Base-by-base conservation (phyloP, 2,113 vertebrate genomes). In the Gambusia holbrooki region DNA sequence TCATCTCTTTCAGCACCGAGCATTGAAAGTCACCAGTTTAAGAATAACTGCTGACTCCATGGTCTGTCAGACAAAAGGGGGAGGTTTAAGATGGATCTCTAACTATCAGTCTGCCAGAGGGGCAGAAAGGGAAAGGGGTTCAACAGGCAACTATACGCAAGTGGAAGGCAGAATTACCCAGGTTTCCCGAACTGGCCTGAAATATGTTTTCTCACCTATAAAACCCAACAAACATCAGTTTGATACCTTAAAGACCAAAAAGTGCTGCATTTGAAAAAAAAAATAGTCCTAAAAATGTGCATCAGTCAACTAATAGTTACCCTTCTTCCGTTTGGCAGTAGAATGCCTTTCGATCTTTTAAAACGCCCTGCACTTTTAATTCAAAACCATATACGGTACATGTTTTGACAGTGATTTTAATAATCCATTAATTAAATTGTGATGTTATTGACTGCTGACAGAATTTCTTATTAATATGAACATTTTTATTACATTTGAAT, bases 31-130 rank as follows among this genome's bases (percentile, higher is more conserved):
- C 83, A 80, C 88, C 89, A 81, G 90, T 89, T 81, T 87, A 82
- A 88, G 87, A 92, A 89, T 91, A 90, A 94, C 89, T 85, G 91
- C 92, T 92, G 92, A 94, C 91, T 89, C 84, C 85, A 81, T 74
- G 72, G 88, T 88, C 86, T 69, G 67, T 77, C 84, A 80, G 62
- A 92, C 92, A 94, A 93, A 93, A 93, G 88, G 83, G 84, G 85
- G 83, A 77, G 80, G 85, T 84, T 90, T 82, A 84, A 84, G 89
- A 92, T 90, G 90, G 89, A 93, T 87, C 89, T 82, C 87, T 79
- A 88, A 91, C 89, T 91, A 90, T 89, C 90, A 84, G 79, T 68
- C 76, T 58, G 84, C 83, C 80, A 81, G 85, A 69, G 71, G 75
- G 83, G 80, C 75, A 88, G 88, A 89, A 83, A 91, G 82, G 73